Evolutionary conservation across 1,140 invertebrate species (phyloP), one percentile per base, ranked within the genome.

Genomic region (Spodoptera litura): DNA sequence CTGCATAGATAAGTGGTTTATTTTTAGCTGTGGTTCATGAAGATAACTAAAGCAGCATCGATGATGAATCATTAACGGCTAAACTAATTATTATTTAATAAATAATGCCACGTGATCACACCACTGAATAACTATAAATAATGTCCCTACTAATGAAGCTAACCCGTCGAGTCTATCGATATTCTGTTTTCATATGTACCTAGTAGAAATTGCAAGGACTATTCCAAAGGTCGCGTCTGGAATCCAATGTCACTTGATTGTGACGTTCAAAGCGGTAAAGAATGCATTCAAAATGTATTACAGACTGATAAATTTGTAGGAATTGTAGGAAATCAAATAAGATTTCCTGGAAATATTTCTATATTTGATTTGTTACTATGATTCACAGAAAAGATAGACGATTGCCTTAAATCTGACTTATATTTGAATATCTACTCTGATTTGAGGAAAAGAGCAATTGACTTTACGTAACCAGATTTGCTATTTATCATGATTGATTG

Each of bases 1-100:
- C 61, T n/a, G 35, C 44, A 64, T 13, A 64, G 61, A 64, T 64
- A 64, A 35, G n/a, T 44, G 31, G 61, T 10, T 35, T 64, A 64
- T 64, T 64, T 64, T 64, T 64, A 64, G 35, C 61, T 38, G n/a
- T 44, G 31, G 61, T 64, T 64, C 61, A 64, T 35, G 38, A n/a
- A 64, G 61, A 64, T 64, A 64, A 64, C 13, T 15, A 64, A 44
- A 62, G 59, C n/a, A 38, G 35, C 38, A 62, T 64, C n/a, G 9
- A 38, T 64, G 61, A 64, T 64, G 61, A 64, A 64, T 64, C 61
- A 64, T 15, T 64, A 15, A 64, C 56, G 9, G 11, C 35, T 64
- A 64, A 64, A 15, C 35, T 64, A 64, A 64, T 64, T 44, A 64
- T 64, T 44, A 64, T 64, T 27, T 27, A 38, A 64, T 64, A 15